Conservation (phyloP, 1,140 invertebrate genomes). For the Drosophila pruinosa region DNA sequence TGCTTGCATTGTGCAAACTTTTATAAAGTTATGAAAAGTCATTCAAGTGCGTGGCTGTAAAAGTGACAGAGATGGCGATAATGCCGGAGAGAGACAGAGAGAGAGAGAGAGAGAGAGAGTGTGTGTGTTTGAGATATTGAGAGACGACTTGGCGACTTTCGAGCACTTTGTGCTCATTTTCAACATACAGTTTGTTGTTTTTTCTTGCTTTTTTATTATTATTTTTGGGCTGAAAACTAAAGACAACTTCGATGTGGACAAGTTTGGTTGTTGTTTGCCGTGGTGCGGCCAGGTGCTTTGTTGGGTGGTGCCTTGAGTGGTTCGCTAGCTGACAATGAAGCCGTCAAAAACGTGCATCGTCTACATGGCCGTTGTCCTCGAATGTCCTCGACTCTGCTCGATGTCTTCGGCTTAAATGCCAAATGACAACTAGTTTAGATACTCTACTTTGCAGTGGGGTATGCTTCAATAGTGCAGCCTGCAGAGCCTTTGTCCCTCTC, state of each 20-base stretch:
- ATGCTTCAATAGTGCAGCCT: background rate
- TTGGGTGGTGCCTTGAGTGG: background rate
- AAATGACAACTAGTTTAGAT: conserved; percentile 22
- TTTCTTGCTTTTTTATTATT: background rate
- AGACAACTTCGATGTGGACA: conserved; percentile 25
- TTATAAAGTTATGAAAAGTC: conserved; percentile 79
- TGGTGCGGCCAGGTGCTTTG: conserved; percentile 4
- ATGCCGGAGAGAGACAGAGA: background rate
- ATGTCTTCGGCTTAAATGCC: conserved; percentile 16
- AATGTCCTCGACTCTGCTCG: conserved; percentile 18
- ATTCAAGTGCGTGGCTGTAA: conserved; percentile 65
- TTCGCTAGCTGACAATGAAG: conserved; percentile 65
- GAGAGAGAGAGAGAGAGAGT: background rate
- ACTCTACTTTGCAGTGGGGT: background rate
- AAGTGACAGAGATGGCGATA: conserved; percentile 5
- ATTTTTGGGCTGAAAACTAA: conserved; percentile 23
- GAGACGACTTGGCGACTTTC: conserved; percentile 64
- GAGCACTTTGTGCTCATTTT: conserved; percentile 76
- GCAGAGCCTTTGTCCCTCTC: no score
- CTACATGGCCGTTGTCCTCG: conserved; percentile 46
- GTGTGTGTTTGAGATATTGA: conserved; percentile 18
- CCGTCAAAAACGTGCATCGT: conserved; percentile 68
- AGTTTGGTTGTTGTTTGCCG: no score
- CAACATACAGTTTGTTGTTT: conserved; percentile 19
- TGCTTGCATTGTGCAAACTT: conserved; percentile 65